A percentile compares a stretch with the other conserved stretches of the same genome.
These are phyloP conservation scores for Phortica okadai DNA, from an alignment of 2,888 invertebrate species.

Conservation along the genomic window DNA sequence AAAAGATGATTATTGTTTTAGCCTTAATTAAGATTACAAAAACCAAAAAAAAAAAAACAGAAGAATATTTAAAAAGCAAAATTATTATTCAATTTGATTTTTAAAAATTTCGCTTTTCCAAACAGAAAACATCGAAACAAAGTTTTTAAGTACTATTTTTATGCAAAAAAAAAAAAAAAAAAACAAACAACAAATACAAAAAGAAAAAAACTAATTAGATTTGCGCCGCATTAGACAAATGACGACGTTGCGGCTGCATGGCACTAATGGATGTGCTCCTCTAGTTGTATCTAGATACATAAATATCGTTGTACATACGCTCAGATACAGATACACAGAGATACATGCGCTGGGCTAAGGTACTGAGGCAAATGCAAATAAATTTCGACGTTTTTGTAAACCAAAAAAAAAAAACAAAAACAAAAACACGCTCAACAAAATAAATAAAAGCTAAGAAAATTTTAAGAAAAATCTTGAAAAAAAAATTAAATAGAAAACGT, in stretches of 20 bases:
- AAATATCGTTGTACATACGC: not conserved
- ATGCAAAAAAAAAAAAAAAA: not conserved
- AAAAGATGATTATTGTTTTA: not conserved
- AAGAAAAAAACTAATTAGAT: constrained; percentile 18
- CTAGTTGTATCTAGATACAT: constrained; percentile 21
- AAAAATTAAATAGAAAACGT: not conserved
- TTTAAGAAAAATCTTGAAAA: constrained; percentile 8
- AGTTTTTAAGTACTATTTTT: constrained; percentile 14
- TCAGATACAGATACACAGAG: constrained; percentile 42
- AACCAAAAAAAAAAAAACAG: not conserved
- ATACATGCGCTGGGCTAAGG: constrained; percentile 32
- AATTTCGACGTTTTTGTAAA: constrained; percentile 24
- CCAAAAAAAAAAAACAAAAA: constrained; percentile 12
- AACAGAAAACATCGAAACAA: not conserved
- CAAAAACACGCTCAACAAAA: not conserved
- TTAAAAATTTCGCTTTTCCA: not conserved
- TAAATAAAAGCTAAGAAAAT: constrained; percentile 9
- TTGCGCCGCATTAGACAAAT: constrained; percentile 23
- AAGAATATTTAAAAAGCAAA: not conserved
- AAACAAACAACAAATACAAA: not conserved
- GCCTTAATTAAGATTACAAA: not conserved
- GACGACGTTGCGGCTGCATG: constrained; percentile 15
- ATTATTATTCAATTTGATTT: not conserved
- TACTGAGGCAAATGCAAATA: constrained; percentile 15
- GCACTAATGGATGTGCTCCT: constrained; percentile 17